Conservation (phyloP, 2,797 vertebrate species). For the Microhierax caerulescens region DNA sequence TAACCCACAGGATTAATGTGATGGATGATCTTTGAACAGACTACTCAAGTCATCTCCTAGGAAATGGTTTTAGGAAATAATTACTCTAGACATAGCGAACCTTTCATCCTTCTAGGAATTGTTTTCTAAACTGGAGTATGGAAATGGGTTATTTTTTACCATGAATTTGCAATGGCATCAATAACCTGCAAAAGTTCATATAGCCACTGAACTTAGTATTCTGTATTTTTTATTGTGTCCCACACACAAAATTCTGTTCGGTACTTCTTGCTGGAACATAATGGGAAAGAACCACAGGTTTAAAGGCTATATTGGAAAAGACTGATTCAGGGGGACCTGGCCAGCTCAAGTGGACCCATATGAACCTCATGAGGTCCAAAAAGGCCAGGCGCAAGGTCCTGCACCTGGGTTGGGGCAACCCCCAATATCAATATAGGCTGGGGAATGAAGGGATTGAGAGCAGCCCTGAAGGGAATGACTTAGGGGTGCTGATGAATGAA, state of each 20-base stretch:
- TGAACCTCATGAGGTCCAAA: not conserved
- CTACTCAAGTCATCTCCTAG: not conserved
- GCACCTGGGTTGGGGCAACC: too few species aligned
- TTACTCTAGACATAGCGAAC: not conserved
- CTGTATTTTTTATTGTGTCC: not conserved
- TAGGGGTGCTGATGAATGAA: not conserved
- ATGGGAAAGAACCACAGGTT: not conserved
- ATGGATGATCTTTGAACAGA: not conserved
- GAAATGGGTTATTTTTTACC: not conserved
- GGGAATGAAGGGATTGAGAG: not conserved
- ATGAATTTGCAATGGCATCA: not conserved
- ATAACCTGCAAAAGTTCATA: not conserved
- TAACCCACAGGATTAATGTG: not conserved
- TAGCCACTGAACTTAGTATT: not conserved
- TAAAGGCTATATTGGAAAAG: not conserved
- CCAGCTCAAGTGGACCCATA: not conserved
- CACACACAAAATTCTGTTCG: not conserved
- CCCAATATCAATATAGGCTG: not conserved
- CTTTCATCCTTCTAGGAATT: not conserved
- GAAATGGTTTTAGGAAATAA: not conserved
- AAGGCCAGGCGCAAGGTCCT: not conserved
- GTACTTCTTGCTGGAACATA: not conserved
- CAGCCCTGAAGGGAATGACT: not conserved
- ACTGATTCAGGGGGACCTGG: not conserved
- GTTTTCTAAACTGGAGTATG: not conserved